Percentiles rank a stretch among this genome's conserved stretches.
phyloP scores from a whole-genome alignment of 2,113 vertebrate genomes.

The Tenrec ecaudatus region DNA sequence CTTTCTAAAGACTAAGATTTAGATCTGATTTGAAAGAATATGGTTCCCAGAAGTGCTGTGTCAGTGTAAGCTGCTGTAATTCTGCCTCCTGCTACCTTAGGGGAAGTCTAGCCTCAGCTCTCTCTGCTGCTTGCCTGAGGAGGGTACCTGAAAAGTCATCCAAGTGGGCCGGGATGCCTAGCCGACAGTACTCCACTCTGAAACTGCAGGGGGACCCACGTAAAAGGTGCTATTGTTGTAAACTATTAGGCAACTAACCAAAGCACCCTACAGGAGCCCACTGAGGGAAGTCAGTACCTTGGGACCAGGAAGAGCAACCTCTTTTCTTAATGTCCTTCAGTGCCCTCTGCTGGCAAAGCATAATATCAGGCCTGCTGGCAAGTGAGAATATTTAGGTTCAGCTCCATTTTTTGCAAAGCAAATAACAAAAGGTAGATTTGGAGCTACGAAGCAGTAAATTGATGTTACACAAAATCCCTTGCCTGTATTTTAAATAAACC shows the following conservation, averaged over 20 bases:
- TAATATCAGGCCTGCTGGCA: background rate
- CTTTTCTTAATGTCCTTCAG: background rate
- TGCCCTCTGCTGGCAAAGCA: background rate
- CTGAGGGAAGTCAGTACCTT: background rate
- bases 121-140: background rate
- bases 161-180: background rate
- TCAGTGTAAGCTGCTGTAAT: background rate
- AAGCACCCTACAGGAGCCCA: background rate
- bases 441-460: background rate
- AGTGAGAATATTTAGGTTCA: background rate
- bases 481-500: background rate
- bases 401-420: background rate
- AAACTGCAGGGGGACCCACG: background rate
- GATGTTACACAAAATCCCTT: background rate
- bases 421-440: background rate
- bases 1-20: background rate
- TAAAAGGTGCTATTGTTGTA: background rate
- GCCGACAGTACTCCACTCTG: background rate
- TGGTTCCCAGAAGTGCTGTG: background rate
- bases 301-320: background rate
- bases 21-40: background rate
- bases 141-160: background rate
- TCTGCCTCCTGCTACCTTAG: background rate
- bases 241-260: background rate
- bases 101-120: background rate